Base-by-base conservation (phyloP, 92 coral and sea anemone genomes). In the Diadumene lineata region DNA sequence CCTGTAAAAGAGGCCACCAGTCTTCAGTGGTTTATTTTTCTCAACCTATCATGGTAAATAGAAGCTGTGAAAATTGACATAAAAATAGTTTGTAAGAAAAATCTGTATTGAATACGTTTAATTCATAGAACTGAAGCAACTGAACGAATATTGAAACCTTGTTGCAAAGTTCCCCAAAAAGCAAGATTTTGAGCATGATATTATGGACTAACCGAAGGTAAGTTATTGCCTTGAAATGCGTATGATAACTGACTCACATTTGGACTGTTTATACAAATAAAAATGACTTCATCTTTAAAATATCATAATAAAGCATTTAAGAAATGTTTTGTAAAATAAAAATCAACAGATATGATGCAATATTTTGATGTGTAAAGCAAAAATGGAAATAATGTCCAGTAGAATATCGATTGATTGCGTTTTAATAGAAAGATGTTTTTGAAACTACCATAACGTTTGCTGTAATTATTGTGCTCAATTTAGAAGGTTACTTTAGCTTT, bases 1-100 rank as follows among this genome's bases (percentile, higher is more conserved):
- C 77, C 77, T 72, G 77, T 43, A 31, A 38, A 72, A n/a, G n/a
- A n/a, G n/a, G 55, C 16, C 66, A 72, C 77, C 77, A 56, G 77
- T 33, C 66, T n/a, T 27, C 50, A 50, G 77, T 34, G 77, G 77
- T 72, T 72, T 72, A 51, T 33, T 23, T 44, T 22, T 30, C 48
- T 13, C 48, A 38, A 38, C 48, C 48, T 38, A 31, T 66, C 23
- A 26, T 66, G 71, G 32, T 66, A n/a, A 38, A 38, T 38, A 38
- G 48, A 38, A 38, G 48, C 48, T 13, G 48, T 38, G 48, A 38
- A n/a, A n/a, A n/a, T n/a, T n/a, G n/a, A n/a, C n/a, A 28, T 64
- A 64, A 43, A 17, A 27, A 17, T 31, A 11, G 11, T 21, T n/a
- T 27, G 51, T 44, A 68, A 60, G 74, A 38, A 38, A 4, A 6